These are phyloP conservation scores for Hoplostethus atlanticus DNA, from an alignment of 2,797 vertebrate species.

Conservation along the genomic window DNA sequence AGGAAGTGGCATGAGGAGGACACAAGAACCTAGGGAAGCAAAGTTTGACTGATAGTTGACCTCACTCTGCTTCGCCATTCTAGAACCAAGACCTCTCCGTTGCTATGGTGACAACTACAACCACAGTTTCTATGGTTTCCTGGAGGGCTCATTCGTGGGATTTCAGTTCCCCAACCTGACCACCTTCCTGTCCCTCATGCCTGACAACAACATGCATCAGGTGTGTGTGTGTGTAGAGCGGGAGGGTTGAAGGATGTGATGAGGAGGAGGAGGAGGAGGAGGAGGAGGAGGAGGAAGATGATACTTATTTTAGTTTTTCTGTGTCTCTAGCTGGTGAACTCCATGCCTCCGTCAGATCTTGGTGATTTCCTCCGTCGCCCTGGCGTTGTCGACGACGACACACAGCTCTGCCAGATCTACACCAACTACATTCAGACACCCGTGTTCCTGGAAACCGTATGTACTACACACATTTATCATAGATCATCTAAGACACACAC, in stretches of 20 bases:
- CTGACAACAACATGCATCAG: conserved; percentile 52
- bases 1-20: background rate
- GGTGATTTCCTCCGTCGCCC: conserved; percentile 65
- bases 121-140: conserved; percentile 76
- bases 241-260: background rate
- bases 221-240: conserved; percentile 56
- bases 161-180: conserved; percentile 83
- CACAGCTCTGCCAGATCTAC: conserved; percentile 77
- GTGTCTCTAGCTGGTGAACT: conserved; percentile 78
- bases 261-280: background rate
- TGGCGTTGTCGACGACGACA: conserved; percentile 40
- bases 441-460: conserved; percentile 75
- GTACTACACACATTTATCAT: conserved; percentile 7
- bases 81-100: conserved; percentile 69
- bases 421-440: conserved; percentile 56
- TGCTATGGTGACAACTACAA: conserved; percentile 75
- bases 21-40: background rate
- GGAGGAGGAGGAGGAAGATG: background rate
- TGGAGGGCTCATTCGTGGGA: conserved; percentile 70
- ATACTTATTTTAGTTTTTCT: conserved; percentile 4
- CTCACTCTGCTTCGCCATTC: background rate
- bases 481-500: too few relatives aligned
- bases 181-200: conserved; percentile 78
- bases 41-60: background rate
- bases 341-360: conserved; percentile 73